Evolutionary conservation across 1,140 invertebrate species (phyloP), one percentile per base, ranked within the genome.

Genomic region (Drusus annulatus): DNA sequence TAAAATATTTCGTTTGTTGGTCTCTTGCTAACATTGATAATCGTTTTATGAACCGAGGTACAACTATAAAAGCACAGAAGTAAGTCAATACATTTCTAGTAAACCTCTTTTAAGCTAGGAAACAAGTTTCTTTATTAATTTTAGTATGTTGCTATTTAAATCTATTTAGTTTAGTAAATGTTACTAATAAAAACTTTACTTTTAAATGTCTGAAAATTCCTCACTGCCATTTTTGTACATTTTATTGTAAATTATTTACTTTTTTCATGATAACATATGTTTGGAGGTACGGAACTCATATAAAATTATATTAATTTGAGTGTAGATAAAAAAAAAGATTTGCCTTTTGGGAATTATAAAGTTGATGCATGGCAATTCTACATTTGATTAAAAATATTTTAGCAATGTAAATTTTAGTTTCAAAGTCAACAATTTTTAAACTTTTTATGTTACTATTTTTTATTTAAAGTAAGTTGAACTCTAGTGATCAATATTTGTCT

Each of bases 191-290:
- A 45, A 45, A 45, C 36, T 13, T 13, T 45, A 13, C 36, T 45
- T 45, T 45, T 45, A 23, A 60, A 60, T 60, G 58, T 60, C 58
- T 60, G 36, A 45, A 45, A 45, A 23, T 60, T 45, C 13, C 19
- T 17, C 63, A 68, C 63, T 68, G 63, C 63, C 63, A 36, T 68
- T 63, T 31, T 68, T 68, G 63, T 68, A 68, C 36, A 68, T 68
- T 68, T 68, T 36, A 50, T 19, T 68, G 31, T 68, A 68, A 68
- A 68, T 68, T 68, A 68, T 68, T 68, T 68, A 68, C 28, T n/a
- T 31, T n/a, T n/a, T 17, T 45, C 36, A 36, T 36, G 50, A 36
- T 60, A 17, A 23, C 13, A 19, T 19, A 13, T 17, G 8, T 58
- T 21, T 3, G 2, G 10, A 60, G 19, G 19, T 23, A 60, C 50